Base-by-base conservation (phyloP, 2,888 invertebrate species). In the Synanthedon andrenaeformis region DNA sequence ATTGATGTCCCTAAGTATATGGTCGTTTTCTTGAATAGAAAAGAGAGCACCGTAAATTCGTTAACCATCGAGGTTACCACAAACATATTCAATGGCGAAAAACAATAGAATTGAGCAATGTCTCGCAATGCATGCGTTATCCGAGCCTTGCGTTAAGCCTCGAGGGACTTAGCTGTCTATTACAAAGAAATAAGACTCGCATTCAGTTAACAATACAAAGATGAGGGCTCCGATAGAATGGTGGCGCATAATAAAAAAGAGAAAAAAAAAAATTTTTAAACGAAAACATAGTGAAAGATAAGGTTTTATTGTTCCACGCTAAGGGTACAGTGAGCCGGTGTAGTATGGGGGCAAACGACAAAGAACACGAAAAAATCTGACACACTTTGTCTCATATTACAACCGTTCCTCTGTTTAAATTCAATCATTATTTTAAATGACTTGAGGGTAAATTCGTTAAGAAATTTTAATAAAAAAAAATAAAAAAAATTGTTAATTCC, bases 251-350 rank as follows among this genome's bases (percentile, higher is more conserved):
- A 70, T 70, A 75, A 75, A 75, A 74, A 74, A 70, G 66, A 62
- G 66, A 65, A 67, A 69, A 67, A 69, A 75, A 73, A 74, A 76
- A 63, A 66, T 70, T 75, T 77, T 76, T 74, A 74, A 78, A 76
- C 73, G 76, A 76, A 77, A 80, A 81, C 76, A 79, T 74, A 78
- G 74, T 70, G 67, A 65, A 73, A 76, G 79, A 78, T 80, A 79
- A 81, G 76, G 69, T 79, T 80, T 74, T 79, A 77, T 77, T 78
- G 76, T 77, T 62, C 68, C 66, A 60, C 71, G 67, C 68, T 74
- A 79, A 10, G 35, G 35, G 35, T 35, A 10, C 10, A 35, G 35
- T 35, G 35, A 35, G 35, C 35, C 10, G 10, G 35, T 35, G 35
- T 10, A 35, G 35, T 35, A 35, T 79, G 75, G 65, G 77, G 79